A percentile compares a stretch with the other conserved stretches of the same genome.
phyloP scores from a whole-genome alignment of 2,797 vertebrate species.

The Phaenicophaeus curvirostris region DNA sequence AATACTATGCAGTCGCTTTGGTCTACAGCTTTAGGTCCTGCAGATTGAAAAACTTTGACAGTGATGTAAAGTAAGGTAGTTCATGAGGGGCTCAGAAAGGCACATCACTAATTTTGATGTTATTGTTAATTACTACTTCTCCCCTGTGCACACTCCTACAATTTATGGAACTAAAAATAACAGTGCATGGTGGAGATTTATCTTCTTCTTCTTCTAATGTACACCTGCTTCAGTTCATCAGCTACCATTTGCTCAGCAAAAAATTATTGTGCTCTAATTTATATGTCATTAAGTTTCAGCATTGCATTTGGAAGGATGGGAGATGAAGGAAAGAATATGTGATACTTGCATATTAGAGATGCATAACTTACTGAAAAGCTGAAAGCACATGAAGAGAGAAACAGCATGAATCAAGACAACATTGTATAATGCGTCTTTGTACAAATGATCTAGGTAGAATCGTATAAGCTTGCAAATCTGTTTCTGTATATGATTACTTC shows the following conservation, averaged over 20 bases:
- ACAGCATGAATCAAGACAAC: neutral
- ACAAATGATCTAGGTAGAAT: neutral
- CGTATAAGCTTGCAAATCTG: too few species aligned
- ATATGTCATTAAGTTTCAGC: neutral
- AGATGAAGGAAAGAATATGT: neutral
- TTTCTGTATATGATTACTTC: too few species aligned
- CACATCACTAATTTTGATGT: neutral
- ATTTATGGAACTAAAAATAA: neutral
- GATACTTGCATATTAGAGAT: neutral
- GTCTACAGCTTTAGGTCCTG: neutral
- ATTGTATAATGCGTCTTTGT: accelerated
- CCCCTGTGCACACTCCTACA: neutral
- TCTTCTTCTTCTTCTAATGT: conserved; percentile 7
- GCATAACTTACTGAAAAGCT: neutral
- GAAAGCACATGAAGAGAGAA: neutral
- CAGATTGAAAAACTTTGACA: neutral
- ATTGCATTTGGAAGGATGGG: neutral
- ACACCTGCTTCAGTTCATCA: conserved; percentile 4
- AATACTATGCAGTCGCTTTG: neutral
- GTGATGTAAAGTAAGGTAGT: neutral
- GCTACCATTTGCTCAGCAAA: neutral
- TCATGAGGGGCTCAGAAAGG: neutral
- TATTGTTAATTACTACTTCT: neutral
- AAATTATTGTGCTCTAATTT: conserved; percentile 5
- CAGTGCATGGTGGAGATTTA: neutral